phyloP scores from a whole-genome alignment of 2,797 vertebrate species.

The Poeciliopsis turneri region DNA sequence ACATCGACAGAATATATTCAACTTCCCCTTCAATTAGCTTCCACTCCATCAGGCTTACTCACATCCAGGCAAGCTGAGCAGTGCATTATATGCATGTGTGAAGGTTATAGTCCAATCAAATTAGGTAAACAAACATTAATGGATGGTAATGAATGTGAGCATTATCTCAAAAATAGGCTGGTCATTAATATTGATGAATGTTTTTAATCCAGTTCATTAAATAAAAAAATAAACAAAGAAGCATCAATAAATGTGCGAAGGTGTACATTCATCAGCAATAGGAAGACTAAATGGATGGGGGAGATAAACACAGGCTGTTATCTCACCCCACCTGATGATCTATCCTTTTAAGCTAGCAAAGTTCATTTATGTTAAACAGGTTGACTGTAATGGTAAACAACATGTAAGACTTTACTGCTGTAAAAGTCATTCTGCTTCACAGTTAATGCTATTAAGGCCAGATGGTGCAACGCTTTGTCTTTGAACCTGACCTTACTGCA shows the following conservation, averaged over 20 bases:
- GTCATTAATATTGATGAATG: slow-evolving; percentile 69
- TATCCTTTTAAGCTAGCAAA: slow-evolving; percentile 57
- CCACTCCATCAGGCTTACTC: slow-evolving; percentile 33
- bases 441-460: slow-evolving; percentile 53
- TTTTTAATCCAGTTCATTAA: slow-evolving; percentile 49
- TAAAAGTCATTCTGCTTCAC: slow-evolving; percentile 51
- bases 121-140: slow-evolving; percentile 73
- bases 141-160: slow-evolving; percentile 69
- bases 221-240: slow-evolving; percentile 21
- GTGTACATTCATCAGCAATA: slow-evolving; percentile 58
- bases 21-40: slow-evolving; percentile 41
- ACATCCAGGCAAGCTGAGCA: slow-evolving; percentile 16
- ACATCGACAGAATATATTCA: slow-evolving; percentile 21
- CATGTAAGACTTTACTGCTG: slow-evolving; percentile 53
- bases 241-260: slow-evolving; percentile 61
- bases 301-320: slow-evolving; percentile 59
- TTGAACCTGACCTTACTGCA: slow-evolving; percentile 16
- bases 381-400: slow-evolving; percentile 65
- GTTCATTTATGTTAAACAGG: slow-evolving; percentile 64
- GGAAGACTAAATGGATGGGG: slow-evolving; percentile 56
- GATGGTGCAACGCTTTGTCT: slow-evolving; percentile 42
- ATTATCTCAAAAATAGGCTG: slow-evolving; percentile 62
- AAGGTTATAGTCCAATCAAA: slow-evolving; percentile 65
- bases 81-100: slow-evolving; percentile 31
- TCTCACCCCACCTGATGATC: slow-evolving; percentile 47